These are phyloP conservation scores for Ochropleura leucogaster DNA, from an alignment of 2,888 invertebrate genomes.

Conservation along the genomic window DNA sequence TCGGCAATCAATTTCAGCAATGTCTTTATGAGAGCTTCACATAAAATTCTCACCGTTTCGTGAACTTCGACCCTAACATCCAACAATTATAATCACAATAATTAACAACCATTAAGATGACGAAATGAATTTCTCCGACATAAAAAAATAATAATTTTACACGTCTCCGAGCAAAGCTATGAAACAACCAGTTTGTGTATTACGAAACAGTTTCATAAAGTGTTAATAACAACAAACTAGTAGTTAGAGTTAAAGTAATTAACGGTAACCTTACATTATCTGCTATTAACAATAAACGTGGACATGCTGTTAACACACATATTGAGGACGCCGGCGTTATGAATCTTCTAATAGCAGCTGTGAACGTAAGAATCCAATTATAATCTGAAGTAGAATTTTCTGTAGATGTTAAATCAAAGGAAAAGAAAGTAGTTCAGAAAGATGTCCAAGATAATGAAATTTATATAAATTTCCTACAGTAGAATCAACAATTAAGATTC, in stretches of 20 bases:
- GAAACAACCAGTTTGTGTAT: slow-evolving; percentile 59
- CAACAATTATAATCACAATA: slow-evolving; percentile 59
- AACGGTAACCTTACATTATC: slow-evolving; percentile 77
- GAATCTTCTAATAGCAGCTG: slow-evolving; percentile 49
- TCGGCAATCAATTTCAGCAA: slow-evolving; percentile 1
- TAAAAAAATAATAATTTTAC: slow-evolving; percentile 58
- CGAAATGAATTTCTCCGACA: slow-evolving; percentile 61
- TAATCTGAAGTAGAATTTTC: slow-evolving; percentile 32
- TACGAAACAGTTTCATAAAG: slow-evolving; percentile 75
- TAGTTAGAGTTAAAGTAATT: slow-evolving; percentile 78
- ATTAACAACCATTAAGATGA: slow-evolving; percentile 59
- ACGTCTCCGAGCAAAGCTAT: slow-evolving; percentile 40
- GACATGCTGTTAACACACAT: slow-evolving; percentile 63
- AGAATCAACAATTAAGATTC: neutral
- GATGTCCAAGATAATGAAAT: slow-evolving; percentile 12
- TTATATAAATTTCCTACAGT: slow-evolving; percentile 5
- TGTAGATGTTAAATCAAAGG: slow-evolving; percentile 34
- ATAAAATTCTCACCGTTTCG: slow-evolving; percentile 31
- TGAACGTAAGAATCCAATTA: slow-evolving; percentile 42
- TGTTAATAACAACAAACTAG: slow-evolving; percentile 76
- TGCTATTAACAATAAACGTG: slow-evolving; percentile 78
- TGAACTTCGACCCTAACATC: slow-evolving; percentile 48
- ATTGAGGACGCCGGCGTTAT: slow-evolving; percentile 37
- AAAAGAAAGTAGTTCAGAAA: slow-evolving; percentile 40
- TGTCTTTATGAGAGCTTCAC: neutral